Base-by-base conservation (phyloP, 2,888 invertebrate species). In the Phalera bucephala region DNA sequence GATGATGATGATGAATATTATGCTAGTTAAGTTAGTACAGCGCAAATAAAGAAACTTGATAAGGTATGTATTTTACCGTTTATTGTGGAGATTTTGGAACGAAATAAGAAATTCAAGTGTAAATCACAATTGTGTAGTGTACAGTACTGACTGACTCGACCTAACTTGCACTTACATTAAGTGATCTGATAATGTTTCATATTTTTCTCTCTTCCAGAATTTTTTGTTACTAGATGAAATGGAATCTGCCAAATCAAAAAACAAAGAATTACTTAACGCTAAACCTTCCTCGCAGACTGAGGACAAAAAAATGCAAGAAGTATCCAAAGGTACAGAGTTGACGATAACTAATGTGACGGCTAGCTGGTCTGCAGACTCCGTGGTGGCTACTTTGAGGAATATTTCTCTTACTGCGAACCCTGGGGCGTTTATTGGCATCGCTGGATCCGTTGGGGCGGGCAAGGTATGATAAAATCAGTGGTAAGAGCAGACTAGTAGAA, bases 391-490 rank as follows among this genome's bases (percentile, higher is more conserved):
- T 0, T 61, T 93, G 27, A 84, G 90, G 11, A 74, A 90, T 17
- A 59, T 93, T 3, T 83, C 78, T 5, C 48, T 93, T 0, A 81
- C 82, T 0, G 82, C 91, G 0, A 74, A 78, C 9, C 90, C 86
- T 25, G 93, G 93, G 19, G 90, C 92, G 49, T 84, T 93, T 35
- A 79, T 94, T 28, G 94, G 94, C 0, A 80, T 95, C 1, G 93
- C 94, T 23, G 95, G 95, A 5, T 91, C 93, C 6, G 95, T 95
- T 0, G 95, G 95, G 9, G 80, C 93, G 1, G 95, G 95, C 31
- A 95, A 94, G 91, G 91, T 91, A 56, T 53, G 46, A n/a, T n/a
- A n/a, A n/a, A n/a, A n/a, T n/a, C n/a, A n/a, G n/a, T n/a, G n/a
- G n/a, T n/a, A n/a, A n/a, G n/a, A n/a, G n/a, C n/a, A n/a, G n/a